Evolutionary conservation across 2,797 vertebrate species (phyloP).

Genomic region (Coccyzus lansbergi): DNA sequence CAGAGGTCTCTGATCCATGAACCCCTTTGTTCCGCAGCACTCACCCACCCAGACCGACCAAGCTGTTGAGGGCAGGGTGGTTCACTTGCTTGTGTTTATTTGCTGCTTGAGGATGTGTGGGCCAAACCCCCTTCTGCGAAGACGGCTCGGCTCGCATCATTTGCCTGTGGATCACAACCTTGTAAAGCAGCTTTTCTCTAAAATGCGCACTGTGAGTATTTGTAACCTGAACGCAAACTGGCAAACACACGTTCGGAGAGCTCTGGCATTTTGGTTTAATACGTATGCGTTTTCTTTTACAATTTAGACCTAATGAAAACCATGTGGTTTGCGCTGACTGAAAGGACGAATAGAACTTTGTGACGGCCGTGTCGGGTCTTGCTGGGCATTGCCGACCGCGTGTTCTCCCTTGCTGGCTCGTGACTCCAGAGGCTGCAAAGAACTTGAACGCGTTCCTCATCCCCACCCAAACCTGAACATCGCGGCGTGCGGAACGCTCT

Average conservation of each 20-base stretch:
- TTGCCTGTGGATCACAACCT: background rate
- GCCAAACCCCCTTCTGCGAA: background rate
- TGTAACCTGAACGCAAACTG: constrained; percentile 32
- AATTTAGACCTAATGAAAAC: constrained; percentile 53
- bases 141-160: background rate
- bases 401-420: background rate
- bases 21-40: background rate
- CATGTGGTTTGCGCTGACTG: constrained; percentile 40
- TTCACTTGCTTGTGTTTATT: constrained; percentile 17
- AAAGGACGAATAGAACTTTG: constrained; percentile 40
- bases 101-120: background rate
- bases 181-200: background rate
- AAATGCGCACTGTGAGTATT: background rate
- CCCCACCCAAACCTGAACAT: constrained; percentile 50
- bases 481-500: background rate
- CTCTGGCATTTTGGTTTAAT: constrained; percentile 49
- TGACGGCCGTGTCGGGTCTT: background rate
- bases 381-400: background rate
- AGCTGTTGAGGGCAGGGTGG: background rate
- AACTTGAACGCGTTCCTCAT: constrained; percentile 12
- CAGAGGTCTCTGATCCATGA: constrained; percentile 33
- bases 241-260: constrained; percentile 9
- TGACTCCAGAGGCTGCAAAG: background rate
- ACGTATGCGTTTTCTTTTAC: constrained; percentile 60
- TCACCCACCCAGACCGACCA: background rate